These are phyloP conservation scores for Podarcis lilfordi DNA, from an alignment of 2,797 vertebrate species.

Conservation along the genomic window DNA sequence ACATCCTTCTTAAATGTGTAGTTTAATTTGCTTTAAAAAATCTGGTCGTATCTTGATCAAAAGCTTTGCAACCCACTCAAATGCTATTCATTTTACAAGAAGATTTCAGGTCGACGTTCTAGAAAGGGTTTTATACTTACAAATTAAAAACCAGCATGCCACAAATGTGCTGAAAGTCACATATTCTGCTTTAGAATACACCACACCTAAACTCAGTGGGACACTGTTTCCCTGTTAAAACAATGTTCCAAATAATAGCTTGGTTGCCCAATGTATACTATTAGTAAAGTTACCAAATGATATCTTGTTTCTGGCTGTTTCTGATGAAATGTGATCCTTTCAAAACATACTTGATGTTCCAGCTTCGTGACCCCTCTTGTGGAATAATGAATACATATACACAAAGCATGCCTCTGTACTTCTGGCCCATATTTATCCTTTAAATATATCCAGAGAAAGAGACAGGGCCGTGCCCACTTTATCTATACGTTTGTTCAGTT, in stretches of 20 bases:
- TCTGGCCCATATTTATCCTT: constrained; percentile 27
- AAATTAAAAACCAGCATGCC: constrained; percentile 65
- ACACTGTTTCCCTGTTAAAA: constrained; percentile 72
- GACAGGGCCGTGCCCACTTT: neutral
- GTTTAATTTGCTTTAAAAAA: no score
- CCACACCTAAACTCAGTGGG: constrained; percentile 74
- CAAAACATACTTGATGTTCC: constrained; percentile 70
- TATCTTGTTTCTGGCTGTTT: constrained; percentile 78
- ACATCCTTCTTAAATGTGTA: no score
- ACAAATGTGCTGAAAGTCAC: constrained; percentile 74
- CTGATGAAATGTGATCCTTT: constrained; percentile 72
- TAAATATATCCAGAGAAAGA: constrained; percentile 61
- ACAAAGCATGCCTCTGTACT: constrained; percentile 17
- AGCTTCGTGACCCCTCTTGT: constrained; percentile 65
- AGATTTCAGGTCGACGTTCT: neutral
- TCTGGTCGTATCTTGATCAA: no score
- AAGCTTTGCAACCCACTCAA: no score
- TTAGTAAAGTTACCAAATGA: constrained; percentile 77
- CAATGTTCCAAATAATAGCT: constrained; percentile 72
- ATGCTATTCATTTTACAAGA: no score
- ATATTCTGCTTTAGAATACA: constrained; percentile 71
- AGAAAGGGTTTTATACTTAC: neutral
- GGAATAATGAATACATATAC: constrained; percentile 60
- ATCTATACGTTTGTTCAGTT: neutral
- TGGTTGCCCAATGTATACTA: constrained; percentile 71